Base-by-base conservation (phyloP, 2,113 vertebrate species). In the Oryzias woworae region DNA sequence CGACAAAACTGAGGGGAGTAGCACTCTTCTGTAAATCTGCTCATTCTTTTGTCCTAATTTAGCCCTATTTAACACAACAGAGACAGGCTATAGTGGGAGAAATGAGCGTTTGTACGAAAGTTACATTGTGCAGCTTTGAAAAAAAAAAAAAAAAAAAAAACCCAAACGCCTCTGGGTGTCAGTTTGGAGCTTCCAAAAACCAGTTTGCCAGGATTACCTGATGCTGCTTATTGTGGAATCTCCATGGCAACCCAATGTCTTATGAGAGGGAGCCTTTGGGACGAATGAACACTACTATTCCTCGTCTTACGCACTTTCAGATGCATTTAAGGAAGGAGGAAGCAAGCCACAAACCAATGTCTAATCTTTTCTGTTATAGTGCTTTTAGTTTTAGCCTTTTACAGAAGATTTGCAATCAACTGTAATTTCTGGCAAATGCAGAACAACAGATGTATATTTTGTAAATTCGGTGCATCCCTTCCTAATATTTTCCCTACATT, bases 401-500 rank as follows among this genome's bases (percentile, higher is more conserved):
- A 60, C 50, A 54, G 28, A 47, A 5, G 41, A 28, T 53, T 15
- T 6, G 36, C 42, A 47, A 67, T 65, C 42, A 47, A 50, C 73
- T 43, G 48, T 3, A 14, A 60, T 58, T 47, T 44, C 53, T 56
- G 61, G 24, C 26, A 56, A 53, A 47, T 48, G 22, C 48, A 18
- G 22, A 66, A 62, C 12, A 42, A 46, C 31, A 76, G 26, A 54
- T 85, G 77, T 86, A 84, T 65, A 87, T 82, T 82, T 86, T 80
- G 78, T 84, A 81, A 70, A 80, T 69, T 66, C 50, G 24, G 51
- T 36, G 1, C 67, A 50, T 44, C 22, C 46, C 7, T 14, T 52
- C 7, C 14, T 18, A 14, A 53, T 17, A 28, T 15, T 3, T 28
- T 58, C 28, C 62, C 54, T 17, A 20, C 24, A 61, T 31, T 59